Evolutionary conservation across 2,113 vertebrate genomes (phyloP).

Genomic region (Heterotilapia buettikoferi): DNA sequence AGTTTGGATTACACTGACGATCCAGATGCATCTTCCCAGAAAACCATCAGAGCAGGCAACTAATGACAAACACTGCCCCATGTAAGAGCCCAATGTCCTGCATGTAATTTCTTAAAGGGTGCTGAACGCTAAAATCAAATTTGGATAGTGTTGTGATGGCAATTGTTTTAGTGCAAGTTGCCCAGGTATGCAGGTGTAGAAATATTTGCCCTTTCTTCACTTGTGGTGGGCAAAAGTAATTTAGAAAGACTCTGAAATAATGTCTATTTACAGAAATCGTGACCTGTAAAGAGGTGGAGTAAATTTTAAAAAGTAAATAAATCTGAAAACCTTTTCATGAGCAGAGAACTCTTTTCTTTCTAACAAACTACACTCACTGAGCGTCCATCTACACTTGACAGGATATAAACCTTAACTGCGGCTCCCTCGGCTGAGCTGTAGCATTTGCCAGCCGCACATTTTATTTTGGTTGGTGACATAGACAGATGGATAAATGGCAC

Average conservation of each 20-base stretch:
- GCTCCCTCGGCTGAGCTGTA: neutral
- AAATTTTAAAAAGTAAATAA: neutral
- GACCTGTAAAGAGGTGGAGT: neutral
- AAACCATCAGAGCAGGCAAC: neutral
- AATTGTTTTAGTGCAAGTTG: neutral
- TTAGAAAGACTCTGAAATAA: neutral
- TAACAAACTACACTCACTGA: neutral
- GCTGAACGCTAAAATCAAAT: neutral
- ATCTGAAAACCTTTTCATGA: neutral
- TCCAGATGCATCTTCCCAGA: neutral
- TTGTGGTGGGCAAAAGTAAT: neutral
- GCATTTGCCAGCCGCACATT: neutral
- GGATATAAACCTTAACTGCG: neutral
- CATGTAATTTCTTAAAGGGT: neutral
- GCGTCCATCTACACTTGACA: neutral
- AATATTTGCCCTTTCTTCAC: neutral
- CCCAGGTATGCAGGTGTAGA: accelerated
- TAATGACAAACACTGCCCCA: neutral
- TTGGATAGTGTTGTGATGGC: neutral
- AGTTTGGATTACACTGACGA: neutral
- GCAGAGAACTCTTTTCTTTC: accelerated
- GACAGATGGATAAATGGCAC: neutral
- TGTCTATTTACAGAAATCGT: neutral
- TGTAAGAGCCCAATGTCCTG: neutral
- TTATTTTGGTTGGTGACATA: neutral